Percentiles rank a stretch among this genome's conserved stretches.
Evolutionary conservation across 2,113 vertebrate species (phyloP).

Genomic region (Leptocoma aspasia): DNA sequence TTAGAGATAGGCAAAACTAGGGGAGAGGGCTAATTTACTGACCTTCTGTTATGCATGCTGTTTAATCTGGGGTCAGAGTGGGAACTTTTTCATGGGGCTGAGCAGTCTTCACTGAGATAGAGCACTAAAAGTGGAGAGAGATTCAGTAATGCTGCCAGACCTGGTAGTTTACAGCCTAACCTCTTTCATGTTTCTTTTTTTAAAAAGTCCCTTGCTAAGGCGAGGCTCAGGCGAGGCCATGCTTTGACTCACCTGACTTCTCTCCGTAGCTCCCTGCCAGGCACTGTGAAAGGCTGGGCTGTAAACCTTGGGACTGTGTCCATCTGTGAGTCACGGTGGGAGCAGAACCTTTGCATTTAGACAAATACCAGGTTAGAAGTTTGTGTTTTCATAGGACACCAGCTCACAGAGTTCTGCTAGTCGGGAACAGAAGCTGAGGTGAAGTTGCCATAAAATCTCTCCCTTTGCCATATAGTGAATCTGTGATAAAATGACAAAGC

Average conservation of each 20-base stretch:
- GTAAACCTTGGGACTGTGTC: background rate
- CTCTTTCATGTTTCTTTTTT: background rate
- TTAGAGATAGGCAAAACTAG: background rate
- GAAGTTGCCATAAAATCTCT: background rate
- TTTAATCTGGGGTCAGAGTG: background rate
- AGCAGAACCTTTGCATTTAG: background rate
- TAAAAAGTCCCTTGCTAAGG: background rate
- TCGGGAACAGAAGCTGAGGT: background rate
- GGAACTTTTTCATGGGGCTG: background rate
- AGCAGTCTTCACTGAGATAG: background rate
- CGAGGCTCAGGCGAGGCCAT: background rate
- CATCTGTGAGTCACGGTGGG: fast-evolving
- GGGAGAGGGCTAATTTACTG: background rate
- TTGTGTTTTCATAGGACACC: background rate
- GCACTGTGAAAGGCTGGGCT: background rate
- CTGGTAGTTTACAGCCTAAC: background rate
- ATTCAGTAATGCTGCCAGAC: background rate
- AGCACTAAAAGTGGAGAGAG: background rate
- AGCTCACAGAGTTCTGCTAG: background rate
- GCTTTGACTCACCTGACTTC: background rate
- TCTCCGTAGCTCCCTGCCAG: background rate
- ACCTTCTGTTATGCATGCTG: background rate
- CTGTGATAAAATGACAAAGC: background rate
- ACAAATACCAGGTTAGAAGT: background rate
- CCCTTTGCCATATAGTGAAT: background rate